A percentile compares a stretch with the other conserved stretches of the same genome.
These are phyloP conservation scores for Dasypogon diadema DNA, from an alignment of 2,888 invertebrate genomes.

Conservation along the genomic window DNA sequence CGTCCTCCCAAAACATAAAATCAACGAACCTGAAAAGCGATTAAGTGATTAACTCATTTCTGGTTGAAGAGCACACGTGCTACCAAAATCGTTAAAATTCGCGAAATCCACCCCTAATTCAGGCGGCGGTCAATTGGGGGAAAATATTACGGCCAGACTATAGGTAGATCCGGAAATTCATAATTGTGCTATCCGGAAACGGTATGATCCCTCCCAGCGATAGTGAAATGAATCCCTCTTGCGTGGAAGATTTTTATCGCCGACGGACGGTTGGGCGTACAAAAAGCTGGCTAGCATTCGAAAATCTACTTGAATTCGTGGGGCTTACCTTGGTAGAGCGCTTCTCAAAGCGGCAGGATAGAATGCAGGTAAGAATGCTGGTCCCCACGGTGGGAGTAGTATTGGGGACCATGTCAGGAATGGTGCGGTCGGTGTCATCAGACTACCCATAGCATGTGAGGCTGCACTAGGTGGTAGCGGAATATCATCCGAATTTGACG, in stretches of 20 bases:
- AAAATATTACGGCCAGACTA: not conserved
- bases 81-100: conserved; percentile 11
- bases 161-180: not conserved
- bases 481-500: conserved; percentile 55
- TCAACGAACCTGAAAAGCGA: conserved; percentile 4
- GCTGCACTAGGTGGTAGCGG: conserved; percentile 56
- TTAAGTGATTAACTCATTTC: conserved; percentile 18
- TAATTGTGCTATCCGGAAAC: conserved; percentile 10
- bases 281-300: not conserved
- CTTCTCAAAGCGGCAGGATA: conserved; percentile 79
- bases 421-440: conserved; percentile 73
- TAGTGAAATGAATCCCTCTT: not conserved
- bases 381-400: conserved; percentile 81
- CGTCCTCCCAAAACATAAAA: conserved; percentile 23
- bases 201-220: no score
- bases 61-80: not conserved
- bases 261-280: not conserved
- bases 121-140: not conserved
- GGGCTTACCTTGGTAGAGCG: conserved; percentile 80
- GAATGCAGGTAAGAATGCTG: conserved; percentile 78
- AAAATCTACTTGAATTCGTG: no score
- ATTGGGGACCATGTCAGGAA: conserved; percentile 82
- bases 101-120: conserved; percentile 26
- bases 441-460: conserved; percentile 65
- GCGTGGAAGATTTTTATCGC: not conserved